phyloP scores from a whole-genome alignment of 2,797 vertebrate species.

The Acanthopagrus latus region DNA sequence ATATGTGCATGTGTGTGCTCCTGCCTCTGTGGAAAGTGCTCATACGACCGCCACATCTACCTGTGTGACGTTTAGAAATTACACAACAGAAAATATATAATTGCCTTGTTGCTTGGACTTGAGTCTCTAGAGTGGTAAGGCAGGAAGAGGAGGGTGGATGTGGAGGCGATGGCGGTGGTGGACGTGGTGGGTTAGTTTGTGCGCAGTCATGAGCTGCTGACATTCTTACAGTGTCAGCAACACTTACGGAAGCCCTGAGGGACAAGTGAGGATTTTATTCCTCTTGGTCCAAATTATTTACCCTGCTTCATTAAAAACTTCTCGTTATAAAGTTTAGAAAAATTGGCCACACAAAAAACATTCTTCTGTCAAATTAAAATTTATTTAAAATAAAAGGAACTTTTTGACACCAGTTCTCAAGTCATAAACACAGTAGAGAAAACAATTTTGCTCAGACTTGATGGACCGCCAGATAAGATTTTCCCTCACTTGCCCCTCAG shows the following conservation, averaged over 20 bases:
- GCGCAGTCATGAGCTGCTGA: conserved; percentile 71
- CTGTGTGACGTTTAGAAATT: conserved; percentile 42
- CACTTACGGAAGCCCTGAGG: neutral
- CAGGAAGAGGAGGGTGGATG: conserved; percentile 17
- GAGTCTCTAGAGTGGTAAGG: conserved; percentile 40
- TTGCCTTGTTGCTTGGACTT: conserved; percentile 47
- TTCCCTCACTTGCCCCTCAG: too few relatives aligned
- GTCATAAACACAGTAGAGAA: too few relatives aligned
- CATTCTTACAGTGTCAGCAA: conserved; percentile 72
- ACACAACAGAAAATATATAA: conserved; percentile 58
- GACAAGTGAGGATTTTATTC: too few relatives aligned
- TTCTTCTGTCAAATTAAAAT: too few relatives aligned
- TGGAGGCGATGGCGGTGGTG: neutral
- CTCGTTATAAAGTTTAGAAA: too few relatives aligned
- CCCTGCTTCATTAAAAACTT: too few relatives aligned
- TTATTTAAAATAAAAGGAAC: too few relatives aligned
- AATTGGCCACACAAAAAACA: too few relatives aligned
- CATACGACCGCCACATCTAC: conserved; percentile 25
- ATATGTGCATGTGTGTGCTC: conserved; percentile 9
- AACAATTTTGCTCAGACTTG: too few relatives aligned
- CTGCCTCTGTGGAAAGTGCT: conserved; percentile 12
- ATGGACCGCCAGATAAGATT: too few relatives aligned
- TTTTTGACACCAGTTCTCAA: too few relatives aligned
- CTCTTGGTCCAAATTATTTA: too few relatives aligned
- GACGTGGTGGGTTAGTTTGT: conserved; percentile 42